Evolutionary conservation across 2,113 vertebrate genomes (phyloP), one percentile per base, ranked within the genome.

Genomic region (Nettapus auritus): DNA sequence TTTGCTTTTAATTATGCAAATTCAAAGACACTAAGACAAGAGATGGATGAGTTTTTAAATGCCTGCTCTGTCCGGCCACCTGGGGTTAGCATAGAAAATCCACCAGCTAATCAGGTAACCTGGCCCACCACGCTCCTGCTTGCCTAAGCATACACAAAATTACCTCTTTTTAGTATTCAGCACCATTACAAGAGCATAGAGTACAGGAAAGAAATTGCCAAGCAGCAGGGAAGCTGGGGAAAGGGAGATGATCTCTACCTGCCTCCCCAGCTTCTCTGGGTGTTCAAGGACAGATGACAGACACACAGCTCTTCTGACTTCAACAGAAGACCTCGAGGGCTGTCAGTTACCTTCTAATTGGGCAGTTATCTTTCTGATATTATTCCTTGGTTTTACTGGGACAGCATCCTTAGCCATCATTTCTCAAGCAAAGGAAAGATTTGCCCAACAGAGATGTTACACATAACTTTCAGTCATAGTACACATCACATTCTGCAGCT

Each of bases 1-100:
- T 95, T 96, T 70, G 69, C 86, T 94, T 94, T 95, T 94, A 97
- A 96, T 96, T 96, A 97, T 95, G 92, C 90, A 96, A 93, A 95
- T 95, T 90, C 62, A 50, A 87, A 94, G 83, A 62, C 53, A 79
- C 57, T 34, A 40, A 76, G 83, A 96, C 92, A 95, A 90, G 92
- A 92, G 94, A 94, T 85, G 78, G 93, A 93, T 94, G 92, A 93
- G 86, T 50, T 95, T 95, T 90, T 87, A 86, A 94, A 92, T 46
- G 74, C 63, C 83, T 85, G 77, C 55, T 93, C 90, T 96, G 74
- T 57, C 67, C 89, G 90, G n/a, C 74, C 81, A 93, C 80, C 88
- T 79, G 66, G 53, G 88, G 80, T 84, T 82, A 86, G 74, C 56
- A 70, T 1, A 77, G 74, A 89, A 91, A 94, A 87, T 85, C 77